A percentile compares a stretch with the other conserved stretches of the same genome.
Evolutionary conservation across 2,113 vertebrate genomes (phyloP).

Genomic region (Mesembrinibis cayennensis): DNA sequence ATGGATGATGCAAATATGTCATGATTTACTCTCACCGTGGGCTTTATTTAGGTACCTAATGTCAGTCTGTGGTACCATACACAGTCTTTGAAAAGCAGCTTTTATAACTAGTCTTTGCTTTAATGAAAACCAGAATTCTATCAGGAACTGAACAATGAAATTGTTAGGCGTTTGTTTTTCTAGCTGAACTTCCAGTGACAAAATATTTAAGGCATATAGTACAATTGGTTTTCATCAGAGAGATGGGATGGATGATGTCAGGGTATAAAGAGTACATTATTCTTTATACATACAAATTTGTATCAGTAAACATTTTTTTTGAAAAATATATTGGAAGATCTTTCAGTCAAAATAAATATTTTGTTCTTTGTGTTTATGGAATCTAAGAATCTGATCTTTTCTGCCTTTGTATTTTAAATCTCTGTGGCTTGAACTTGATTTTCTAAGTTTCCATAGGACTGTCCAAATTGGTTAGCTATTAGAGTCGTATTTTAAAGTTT

Average conservation of each 20-base stretch:
- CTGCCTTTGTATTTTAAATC: not conserved
- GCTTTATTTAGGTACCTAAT: not conserved
- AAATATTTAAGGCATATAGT: slow-evolving; percentile 30
- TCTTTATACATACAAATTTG: not conserved
- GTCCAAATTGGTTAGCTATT: slow-evolving; percentile 14
- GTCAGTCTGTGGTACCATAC: not conserved
- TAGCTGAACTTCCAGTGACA: slow-evolving; percentile 52
- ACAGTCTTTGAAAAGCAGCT: slow-evolving; percentile 1
- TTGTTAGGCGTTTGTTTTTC: slow-evolving; percentile 41
- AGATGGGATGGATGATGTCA: not conserved
- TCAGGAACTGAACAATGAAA: slow-evolving; percentile 25
- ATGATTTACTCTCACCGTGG: not conserved
- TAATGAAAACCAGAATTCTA: slow-evolving; percentile 65
- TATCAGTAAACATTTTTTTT: not conserved
- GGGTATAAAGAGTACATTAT: not conserved
- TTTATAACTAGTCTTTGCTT: slow-evolving; percentile 18
- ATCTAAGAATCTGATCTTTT: slow-evolving; percentile 23
- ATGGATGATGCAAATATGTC: not conserved
- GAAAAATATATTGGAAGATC: not conserved
- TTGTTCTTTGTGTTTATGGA: not conserved
- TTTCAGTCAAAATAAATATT: slow-evolving; percentile 34
- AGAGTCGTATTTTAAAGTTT: not conserved
- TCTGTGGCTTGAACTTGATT: slow-evolving; percentile 8
- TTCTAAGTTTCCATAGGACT: slow-evolving; percentile 26
- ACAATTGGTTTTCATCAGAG: slow-evolving; percentile 19